Evolutionary conservation across 1,140 invertebrate species (phyloP), one percentile per base, ranked within the genome.

Genomic region (Oryctes rhinoceros): DNA sequence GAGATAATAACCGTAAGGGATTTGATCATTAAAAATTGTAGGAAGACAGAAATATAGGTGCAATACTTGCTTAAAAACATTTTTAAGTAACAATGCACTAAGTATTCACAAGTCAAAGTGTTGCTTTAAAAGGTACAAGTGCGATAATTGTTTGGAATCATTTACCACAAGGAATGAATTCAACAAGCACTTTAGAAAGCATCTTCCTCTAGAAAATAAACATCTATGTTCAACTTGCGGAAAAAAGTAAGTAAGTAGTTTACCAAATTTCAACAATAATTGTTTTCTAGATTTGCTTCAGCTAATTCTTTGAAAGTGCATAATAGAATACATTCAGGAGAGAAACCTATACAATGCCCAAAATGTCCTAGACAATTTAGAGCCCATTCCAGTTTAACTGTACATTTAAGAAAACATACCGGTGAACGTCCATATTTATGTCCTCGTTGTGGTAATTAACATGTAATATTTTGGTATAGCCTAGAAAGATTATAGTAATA

Each of bases 271-370:
- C 7, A 9, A 4, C n/a, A n/a, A 4, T 48, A n/a, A 20, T 76
- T 76, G 9, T n/a, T 39, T 76, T 76, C 3, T 13, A 79, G 48
- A 2, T 80, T 84, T 11, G 47, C 39, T 10, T 67, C 79, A 18
- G 39, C 35, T 15, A 65, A 62, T 62, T 75, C 49, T 62, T 76
- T 84, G 10, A 77, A 78, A 86, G 97, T 98, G 85, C 97, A 98
- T 87, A 95, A 96, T 81, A 92, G 96, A 79, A 98, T 96, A 0
- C 97, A 98, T 87, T 98, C 96, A 0, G 97, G 97, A 0, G 96
- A 97, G 85, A 97, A 98, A 84, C 97, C 97, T 0, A 98, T 98
- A 88, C 94, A 97, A 85, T 99, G 97, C 86, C 93, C 92, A 11
- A 93, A 95, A 87, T 98, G 97, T 87, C 86, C 86, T 0, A 87